Evolutionary conservation across 2,797 vertebrate species (phyloP).

Genomic region (Saxicola maurus): DNA sequence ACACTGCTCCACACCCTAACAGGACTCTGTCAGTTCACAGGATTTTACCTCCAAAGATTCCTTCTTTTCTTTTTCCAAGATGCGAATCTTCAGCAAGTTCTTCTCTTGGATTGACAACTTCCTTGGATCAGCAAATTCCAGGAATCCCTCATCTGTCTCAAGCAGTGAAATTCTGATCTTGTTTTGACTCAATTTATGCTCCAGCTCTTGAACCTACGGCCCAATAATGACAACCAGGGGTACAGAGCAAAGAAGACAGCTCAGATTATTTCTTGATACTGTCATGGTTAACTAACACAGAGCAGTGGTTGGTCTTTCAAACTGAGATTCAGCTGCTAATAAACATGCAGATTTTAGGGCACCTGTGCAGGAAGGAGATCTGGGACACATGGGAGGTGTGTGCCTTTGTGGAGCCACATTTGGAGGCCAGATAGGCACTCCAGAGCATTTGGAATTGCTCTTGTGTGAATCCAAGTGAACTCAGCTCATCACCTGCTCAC

Average conservation of each 20-base stretch:
- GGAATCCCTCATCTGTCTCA: slow-evolving; percentile 64
- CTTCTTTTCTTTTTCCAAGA: slow-evolving; percentile 85
- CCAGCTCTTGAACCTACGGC: slow-evolving; percentile 85
- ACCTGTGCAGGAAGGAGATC: background rate
- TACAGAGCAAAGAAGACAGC: background rate
- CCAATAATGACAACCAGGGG: background rate
- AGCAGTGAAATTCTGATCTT: slow-evolving; percentile 57
- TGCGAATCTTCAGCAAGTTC: slow-evolving; percentile 81
- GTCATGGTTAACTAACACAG: background rate
- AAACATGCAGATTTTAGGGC: background rate
- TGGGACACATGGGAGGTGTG: background rate
- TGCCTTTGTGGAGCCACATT: background rate
- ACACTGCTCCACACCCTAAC: background rate
- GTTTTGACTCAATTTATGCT: slow-evolving; percentile 78
- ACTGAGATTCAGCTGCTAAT: background rate
- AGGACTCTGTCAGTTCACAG: background rate
- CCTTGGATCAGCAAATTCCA: slow-evolving; percentile 40
- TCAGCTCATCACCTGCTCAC: background rate
- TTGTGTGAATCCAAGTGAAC: background rate
- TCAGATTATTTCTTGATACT: background rate
- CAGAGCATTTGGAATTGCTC: background rate
- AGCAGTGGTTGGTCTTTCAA: background rate
- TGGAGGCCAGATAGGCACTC: background rate
- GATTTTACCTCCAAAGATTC: slow-evolving; percentile 81
- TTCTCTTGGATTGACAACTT: slow-evolving; percentile 77